phyloP scores from a whole-genome alignment of 2,797 vertebrate species.

The Malurus splendens region DNA sequence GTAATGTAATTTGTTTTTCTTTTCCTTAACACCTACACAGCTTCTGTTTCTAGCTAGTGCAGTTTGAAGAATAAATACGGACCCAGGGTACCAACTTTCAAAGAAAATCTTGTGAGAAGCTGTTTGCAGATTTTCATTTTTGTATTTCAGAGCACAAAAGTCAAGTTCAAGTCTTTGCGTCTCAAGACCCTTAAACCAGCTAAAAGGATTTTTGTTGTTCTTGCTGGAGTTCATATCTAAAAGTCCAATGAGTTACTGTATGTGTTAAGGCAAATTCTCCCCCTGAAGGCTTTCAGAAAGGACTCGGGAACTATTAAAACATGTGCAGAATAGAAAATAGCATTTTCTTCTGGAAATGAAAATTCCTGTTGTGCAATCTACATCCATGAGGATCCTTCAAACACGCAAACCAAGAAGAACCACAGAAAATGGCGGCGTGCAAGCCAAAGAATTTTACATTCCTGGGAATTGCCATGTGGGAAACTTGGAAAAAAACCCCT shows the following conservation, averaged over 20 bases:
- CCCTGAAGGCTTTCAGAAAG: neutral
- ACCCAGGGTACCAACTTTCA: slow-evolving; percentile 24
- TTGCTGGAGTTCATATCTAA: neutral
- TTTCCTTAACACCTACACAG: slow-evolving; percentile 63
- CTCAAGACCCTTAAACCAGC: neutral
- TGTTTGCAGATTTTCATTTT: slow-evolving; percentile 22
- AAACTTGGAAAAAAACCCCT: neutral
- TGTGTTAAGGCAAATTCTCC: neutral
- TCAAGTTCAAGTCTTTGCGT: neutral
- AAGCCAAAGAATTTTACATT: neutral
- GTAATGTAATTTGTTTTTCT: slow-evolving; percentile 53
- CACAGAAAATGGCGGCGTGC: neutral
- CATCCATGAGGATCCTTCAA: neutral
- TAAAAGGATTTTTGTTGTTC: neutral
- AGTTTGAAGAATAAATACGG: slow-evolving; percentile 49
- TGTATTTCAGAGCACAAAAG: neutral
- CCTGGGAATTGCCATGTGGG: neutral
- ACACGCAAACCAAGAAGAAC: neutral
- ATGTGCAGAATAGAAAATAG: neutral
- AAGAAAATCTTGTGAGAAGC: slow-evolving; percentile 18
- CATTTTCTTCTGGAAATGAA: neutral
- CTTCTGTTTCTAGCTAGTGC: slow-evolving; percentile 57
- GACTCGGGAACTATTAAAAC: neutral
- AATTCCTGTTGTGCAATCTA: neutral
- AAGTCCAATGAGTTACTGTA: neutral